These are phyloP conservation scores for Echeneis naucrates DNA, from an alignment of 2,797 vertebrate genomes.

Conservation along the genomic window DNA sequence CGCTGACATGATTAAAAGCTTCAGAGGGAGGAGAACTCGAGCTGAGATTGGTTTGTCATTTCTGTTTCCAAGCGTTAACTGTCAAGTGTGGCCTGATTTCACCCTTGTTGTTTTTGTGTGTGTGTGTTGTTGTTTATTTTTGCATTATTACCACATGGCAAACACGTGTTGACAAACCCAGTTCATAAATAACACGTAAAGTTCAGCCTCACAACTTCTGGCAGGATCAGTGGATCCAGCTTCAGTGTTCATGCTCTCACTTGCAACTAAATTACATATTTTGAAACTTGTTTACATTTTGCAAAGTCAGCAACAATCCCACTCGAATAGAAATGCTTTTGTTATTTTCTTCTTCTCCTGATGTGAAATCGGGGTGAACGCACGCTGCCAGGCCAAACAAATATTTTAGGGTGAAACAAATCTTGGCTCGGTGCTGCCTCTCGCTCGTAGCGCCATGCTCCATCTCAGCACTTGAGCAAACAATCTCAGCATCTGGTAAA, in stretches of 20 bases:
- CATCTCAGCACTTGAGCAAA: slow-evolving; percentile 69
- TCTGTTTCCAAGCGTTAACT: background rate
- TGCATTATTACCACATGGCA: background rate
- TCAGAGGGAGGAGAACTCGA: background rate
- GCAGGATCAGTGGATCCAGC: background rate
- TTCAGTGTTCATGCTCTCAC: slow-evolving; percentile 1
- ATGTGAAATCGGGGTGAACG: slow-evolving; percentile 55
- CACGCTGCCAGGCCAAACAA: slow-evolving; percentile 67
- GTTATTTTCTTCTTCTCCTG: slow-evolving; percentile 63
- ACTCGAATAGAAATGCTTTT: slow-evolving; percentile 58
- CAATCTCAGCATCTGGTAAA: slow-evolving; percentile 75
- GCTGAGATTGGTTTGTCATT: background rate
- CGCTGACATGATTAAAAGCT: background rate
- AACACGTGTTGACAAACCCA: background rate
- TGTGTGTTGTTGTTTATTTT: too few species aligned
- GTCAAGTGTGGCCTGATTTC: background rate
- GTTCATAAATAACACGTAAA: slow-evolving; percentile 13
- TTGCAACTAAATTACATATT: slow-evolving; percentile 40
- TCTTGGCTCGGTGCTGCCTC: slow-evolving; percentile 50
- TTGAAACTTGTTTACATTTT: slow-evolving; percentile 52
- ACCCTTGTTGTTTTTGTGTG: background rate
- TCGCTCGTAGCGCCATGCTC: slow-evolving; percentile 42
- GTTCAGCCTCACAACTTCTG: background rate
- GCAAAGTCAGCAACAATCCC: slow-evolving; percentile 43
- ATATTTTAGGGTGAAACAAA: slow-evolving; percentile 55